Evolutionary conservation across 2,797 vertebrate genomes (phyloP).

Genomic region (Tokudaia muenninki): DNA sequence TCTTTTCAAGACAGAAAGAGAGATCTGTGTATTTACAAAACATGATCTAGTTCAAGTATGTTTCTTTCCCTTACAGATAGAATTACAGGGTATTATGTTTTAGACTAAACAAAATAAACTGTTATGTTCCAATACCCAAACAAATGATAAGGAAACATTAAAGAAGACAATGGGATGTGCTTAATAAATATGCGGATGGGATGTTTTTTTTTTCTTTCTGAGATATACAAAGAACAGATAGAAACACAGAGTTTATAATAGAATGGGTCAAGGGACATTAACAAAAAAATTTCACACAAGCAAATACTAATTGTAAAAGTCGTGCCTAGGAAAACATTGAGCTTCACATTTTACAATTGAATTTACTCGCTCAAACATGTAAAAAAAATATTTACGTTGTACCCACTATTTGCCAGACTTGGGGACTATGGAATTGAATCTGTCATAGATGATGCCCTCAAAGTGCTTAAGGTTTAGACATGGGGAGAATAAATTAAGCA

Average conservation of each 20-base stretch:
- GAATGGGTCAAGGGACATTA: conserved; percentile 56
- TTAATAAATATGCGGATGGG: conserved; percentile 10
- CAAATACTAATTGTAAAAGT: conserved; percentile 66
- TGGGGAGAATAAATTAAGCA: conserved; percentile 58
- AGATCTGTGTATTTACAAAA: conserved; percentile 14
- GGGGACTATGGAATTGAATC: conserved; percentile 58
- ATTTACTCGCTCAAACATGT: conserved; percentile 67
- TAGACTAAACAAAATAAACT: conserved; percentile 58
- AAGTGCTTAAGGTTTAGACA: conserved; percentile 53
- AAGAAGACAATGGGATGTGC: conserved; percentile 26
- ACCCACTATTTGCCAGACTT: conserved; percentile 47
- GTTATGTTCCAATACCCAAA: conserved; percentile 14
- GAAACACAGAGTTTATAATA: conserved; percentile 32
- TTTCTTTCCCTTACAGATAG: conserved; percentile 54
- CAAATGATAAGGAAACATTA: conserved; percentile 62
- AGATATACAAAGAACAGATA: conserved; percentile 26
- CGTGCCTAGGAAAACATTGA: conserved; percentile 59
- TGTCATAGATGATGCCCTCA: conserved; percentile 55
- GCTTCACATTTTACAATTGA: conserved; percentile 54
- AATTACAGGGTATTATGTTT: conserved; percentile 56
- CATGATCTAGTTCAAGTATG: neutral
- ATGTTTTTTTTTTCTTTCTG: conserved; percentile 48
- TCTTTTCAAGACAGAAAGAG: neutral
- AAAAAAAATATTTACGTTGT: conserved; percentile 53
- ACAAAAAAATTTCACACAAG: conserved; percentile 58